Conservation (phyloP, 2,797 vertebrate genomes). For the Sardinella longiceps region DNA sequence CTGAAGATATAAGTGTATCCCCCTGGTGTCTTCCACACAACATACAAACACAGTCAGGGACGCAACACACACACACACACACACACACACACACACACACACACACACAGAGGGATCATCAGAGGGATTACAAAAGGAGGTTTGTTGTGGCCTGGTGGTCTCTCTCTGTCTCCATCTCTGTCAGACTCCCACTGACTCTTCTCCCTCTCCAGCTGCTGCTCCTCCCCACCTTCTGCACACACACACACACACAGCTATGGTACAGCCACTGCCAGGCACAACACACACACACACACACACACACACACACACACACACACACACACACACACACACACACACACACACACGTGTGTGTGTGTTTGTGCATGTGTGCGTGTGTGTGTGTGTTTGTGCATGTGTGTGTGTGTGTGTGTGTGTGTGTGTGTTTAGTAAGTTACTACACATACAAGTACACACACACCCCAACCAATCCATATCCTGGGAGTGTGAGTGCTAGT, state of each 20-base stretch:
- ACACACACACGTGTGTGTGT: too few relatives aligned
- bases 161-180: neutral
- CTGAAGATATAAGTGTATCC: neutral
- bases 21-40: neutral
- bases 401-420: too few relatives aligned
- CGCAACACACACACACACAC: too few relatives aligned
- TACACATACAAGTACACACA: neutral
- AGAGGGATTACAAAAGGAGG: neutral
- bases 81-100: neutral
- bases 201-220: neutral
- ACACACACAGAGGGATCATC: too few relatives aligned
- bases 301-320: neutral
- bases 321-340: too few relatives aligned
- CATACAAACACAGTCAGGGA: neutral
- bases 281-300: conserved; percentile 4
- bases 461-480: too few relatives aligned
- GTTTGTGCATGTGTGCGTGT: too few relatives aligned
- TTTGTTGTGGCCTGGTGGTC: neutral
- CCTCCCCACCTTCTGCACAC: neutral
- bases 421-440: too few relatives aligned
- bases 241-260: neutral
- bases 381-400: too few relatives aligned
- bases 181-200: neutral
- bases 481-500: too few relatives aligned
- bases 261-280: neutral